Base-by-base conservation (phyloP, 2,113 vertebrate species). In the Arizona elegans region DNA sequence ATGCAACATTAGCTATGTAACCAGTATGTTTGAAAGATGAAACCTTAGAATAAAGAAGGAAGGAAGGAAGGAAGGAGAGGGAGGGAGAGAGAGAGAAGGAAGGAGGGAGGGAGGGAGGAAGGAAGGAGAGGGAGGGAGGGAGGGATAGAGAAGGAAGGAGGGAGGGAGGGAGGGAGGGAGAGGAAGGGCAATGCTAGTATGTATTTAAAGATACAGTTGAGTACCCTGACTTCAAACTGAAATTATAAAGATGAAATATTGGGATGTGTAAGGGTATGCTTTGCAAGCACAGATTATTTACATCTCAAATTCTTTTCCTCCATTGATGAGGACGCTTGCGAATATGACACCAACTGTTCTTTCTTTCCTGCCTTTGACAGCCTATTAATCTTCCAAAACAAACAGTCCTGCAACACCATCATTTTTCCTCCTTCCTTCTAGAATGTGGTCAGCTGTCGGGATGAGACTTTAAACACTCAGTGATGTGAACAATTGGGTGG, bases 11-110 rank as follows among this genome's bases (percentile, higher is more conserved):
- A 70, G 65, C 65, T n/a, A 33, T 13, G 13, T 1, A n/a, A 29
- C 5, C 65, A 70, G 29, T 70, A 70, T 0, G 12, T 33, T 29
- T 70, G 65, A n/a, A 2, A 70, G 29, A n/a, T 70, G n/a, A 33
- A 17, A 33, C 2, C 65, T 33, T n/a, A 75, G 56, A 59, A 58
- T 58, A 5, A 58, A 58, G 21, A 58, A 58, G 26, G 62, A 65
- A 11, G 26, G 59, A 38, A 38, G 38, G 38, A 38, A 38, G 38
- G 38, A 38, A 38, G 38, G 12, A 5, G 0, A 7, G 4, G 62
- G 0, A 5, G 2, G 10, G 38, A 1, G 62, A n/a, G 1, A 5
- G 2, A 3, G 38, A 1, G 62, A n/a, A 0, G 26, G 26, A 12
- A 3, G 26, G 10, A 5, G 3, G 7, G 0, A 29, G 11, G 38